These are phyloP conservation scores for Troides aeacus DNA, from an alignment of 2,888 invertebrate species.

Conservation along the genomic window DNA sequence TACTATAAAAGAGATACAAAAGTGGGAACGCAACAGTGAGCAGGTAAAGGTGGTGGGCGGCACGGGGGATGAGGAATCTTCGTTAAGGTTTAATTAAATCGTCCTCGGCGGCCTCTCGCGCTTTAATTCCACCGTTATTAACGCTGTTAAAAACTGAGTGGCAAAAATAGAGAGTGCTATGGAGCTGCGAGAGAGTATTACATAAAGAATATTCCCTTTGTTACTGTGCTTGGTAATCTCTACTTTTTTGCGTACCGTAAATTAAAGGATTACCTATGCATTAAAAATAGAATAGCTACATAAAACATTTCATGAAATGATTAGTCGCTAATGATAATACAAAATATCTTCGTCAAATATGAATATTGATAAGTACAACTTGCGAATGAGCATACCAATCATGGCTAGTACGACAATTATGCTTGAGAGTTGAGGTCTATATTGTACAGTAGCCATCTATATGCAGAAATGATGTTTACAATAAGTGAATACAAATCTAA, in stretches of 20 bases:
- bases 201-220: background rate
- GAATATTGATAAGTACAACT: too few relatives aligned
- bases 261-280: too few relatives aligned
- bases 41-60: slow-evolving; percentile 54
- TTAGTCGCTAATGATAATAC: too few relatives aligned
- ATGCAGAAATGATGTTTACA: background rate
- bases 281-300: too few relatives aligned
- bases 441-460: too few relatives aligned
- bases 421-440: too few relatives aligned
- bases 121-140: slow-evolving; percentile 81
- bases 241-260: too few relatives aligned
- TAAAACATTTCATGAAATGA: too few relatives aligned
- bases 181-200: slow-evolving; percentile 36
- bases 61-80: slow-evolving; percentile 53
- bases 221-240: too few relatives aligned
- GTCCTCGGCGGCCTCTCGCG: slow-evolving; percentile 77
- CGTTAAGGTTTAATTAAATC: slow-evolving; percentile 80
- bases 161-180: slow-evolving; percentile 41
- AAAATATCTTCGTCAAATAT: too few relatives aligned
- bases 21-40: slow-evolving; percentile 65
- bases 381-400: too few relatives aligned
- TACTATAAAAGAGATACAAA: slow-evolving; percentile 53
- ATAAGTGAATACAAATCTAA: background rate
- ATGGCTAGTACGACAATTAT: too few relatives aligned
- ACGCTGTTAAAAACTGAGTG: slow-evolving; percentile 79